Base-by-base conservation (phyloP, 2,797 vertebrate species). In the Sebastes vulpes region DNA sequence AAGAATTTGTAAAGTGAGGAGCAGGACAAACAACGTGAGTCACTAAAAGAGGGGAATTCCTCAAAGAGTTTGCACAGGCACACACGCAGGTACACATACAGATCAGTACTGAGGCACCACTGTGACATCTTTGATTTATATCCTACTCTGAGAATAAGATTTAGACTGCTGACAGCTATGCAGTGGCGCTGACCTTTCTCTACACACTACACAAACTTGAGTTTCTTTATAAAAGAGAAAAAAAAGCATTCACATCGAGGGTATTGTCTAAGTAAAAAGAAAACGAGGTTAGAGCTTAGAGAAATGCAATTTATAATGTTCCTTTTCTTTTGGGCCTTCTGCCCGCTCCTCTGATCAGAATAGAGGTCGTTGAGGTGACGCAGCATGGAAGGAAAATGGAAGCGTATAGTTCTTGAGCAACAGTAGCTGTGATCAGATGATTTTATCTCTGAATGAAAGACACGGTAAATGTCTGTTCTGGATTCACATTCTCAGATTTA, bases 101-200 rank as follows among this genome's bases (percentile, higher is more conserved):
- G 28, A 67, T 73, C 20, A 80, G 69, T 9, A 11, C 61, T 32
- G 35, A 84, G 57, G 21, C 14, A 14, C 38, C 6, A 35, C 23
- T 9, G 18, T 54, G 60, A 59, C 6, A n/a, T 74, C n/a, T 75
- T 35, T 72, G 65, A 79, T 84, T 80, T 77, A 59, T 75, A 53
- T n/a, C 14, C 18, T 53, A 3, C 28, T 56, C 50, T 14, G 16
- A 70, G 48, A 66, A n/a, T 54, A 71, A 77, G 66, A 65, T 28
- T 58, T 14, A 18, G 1, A 46, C 11, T 46, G 21, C 35, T 75
- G 72, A 70, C 59, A 82, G 78, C 54, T 26, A 14, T 68, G 57
- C 56, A 64, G 73, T 42, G 42, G 11, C 1, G n/a, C 31, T 87
- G 79, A 89, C 73, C 72, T 85, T 82, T 87, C 54, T 72, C 65